Conservation (phyloP, 1,140 invertebrate species). For the Leguminivora glycinivorella region DNA sequence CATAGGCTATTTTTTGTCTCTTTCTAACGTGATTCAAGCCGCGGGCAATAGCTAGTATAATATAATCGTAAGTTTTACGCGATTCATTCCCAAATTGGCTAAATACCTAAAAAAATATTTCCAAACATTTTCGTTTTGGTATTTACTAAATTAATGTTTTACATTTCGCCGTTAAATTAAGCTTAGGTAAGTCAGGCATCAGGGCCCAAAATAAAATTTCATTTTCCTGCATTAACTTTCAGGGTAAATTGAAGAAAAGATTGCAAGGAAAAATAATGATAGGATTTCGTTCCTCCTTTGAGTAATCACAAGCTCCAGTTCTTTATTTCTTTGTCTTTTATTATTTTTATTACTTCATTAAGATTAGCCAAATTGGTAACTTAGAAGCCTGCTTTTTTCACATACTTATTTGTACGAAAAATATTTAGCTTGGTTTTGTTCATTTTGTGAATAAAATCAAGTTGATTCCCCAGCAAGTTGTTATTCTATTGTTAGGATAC, state of each 20-base stretch:
- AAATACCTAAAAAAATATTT: too few relatives aligned
- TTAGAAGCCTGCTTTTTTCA: not conserved
- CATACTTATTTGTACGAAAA: not conserved
- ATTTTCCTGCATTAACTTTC: slow-evolving; percentile 59
- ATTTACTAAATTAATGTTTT: too few relatives aligned
- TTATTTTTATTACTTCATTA: slow-evolving; percentile 65
- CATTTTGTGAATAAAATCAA: too few relatives aligned
- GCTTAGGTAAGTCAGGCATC: slow-evolving; percentile 30
- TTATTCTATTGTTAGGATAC: too few relatives aligned
- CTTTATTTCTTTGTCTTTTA: slow-evolving; percentile 48
- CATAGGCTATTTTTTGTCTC: too few relatives aligned
- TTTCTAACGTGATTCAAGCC: too few relatives aligned
- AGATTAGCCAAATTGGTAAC: slow-evolving; percentile 55
- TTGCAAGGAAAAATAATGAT: slow-evolving; percentile 57
- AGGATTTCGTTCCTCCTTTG: slow-evolving; percentile 62
- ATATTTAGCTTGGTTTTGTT: not conserved
- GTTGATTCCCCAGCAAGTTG: too few relatives aligned
- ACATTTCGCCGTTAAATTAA: not conserved
- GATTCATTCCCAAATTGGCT: too few relatives aligned
- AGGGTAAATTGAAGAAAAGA: slow-evolving; percentile 61
- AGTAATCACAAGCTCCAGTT: slow-evolving; percentile 55
- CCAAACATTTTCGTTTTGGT: too few relatives aligned
- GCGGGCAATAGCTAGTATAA: too few relatives aligned
- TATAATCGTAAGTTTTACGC: too few relatives aligned
- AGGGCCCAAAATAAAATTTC: slow-evolving; percentile 49